These are phyloP conservation scores for Halcyon senegalensis DNA, from an alignment of 2,113 vertebrate species.

Conservation along the genomic window DNA sequence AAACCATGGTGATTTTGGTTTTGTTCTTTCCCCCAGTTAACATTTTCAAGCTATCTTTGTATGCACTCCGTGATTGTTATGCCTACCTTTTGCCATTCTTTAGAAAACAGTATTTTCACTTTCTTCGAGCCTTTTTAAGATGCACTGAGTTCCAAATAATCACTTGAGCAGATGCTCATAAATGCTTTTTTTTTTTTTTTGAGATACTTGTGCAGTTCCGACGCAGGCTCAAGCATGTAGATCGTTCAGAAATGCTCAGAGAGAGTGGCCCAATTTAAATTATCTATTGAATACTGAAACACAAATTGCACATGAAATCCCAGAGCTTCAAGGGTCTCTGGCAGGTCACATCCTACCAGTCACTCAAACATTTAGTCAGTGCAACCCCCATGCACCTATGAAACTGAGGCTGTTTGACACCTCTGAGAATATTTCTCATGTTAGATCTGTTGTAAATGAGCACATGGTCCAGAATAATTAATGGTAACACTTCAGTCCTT, in stretches of 20 bases:
- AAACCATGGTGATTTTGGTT: background rate
- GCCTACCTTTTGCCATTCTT: background rate
- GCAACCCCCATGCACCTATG: constrained; percentile 69
- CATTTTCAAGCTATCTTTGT: background rate
- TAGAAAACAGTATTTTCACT: background rate
- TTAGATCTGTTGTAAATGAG: constrained; percentile 75
- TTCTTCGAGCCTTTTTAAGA: background rate
- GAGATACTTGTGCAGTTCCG: background rate
- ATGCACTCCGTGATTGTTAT: background rate
- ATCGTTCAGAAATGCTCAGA: constrained; percentile 20
- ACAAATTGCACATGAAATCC: constrained; percentile 74
- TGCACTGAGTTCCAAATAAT: constrained; percentile 5
- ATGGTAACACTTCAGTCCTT: constrained; percentile 78
- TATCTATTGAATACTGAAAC: constrained; percentile 61
- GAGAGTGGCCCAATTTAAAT: constrained; percentile 66
- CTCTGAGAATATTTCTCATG: constrained; percentile 75
- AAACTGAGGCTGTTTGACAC: constrained; percentile 74
- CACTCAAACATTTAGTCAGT: constrained; percentile 73
- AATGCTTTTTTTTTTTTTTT: background rate
- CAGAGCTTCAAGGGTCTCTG: constrained; percentile 70
- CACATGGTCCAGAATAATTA: constrained; percentile 80
- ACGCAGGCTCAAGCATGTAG: constrained; percentile 37
- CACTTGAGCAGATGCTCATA: constrained; percentile 3
- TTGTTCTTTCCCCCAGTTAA: background rate
- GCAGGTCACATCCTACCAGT: constrained; percentile 74